Conservation (phyloP, 2,888 invertebrate genomes). For the Oligia strigilis region DNA sequence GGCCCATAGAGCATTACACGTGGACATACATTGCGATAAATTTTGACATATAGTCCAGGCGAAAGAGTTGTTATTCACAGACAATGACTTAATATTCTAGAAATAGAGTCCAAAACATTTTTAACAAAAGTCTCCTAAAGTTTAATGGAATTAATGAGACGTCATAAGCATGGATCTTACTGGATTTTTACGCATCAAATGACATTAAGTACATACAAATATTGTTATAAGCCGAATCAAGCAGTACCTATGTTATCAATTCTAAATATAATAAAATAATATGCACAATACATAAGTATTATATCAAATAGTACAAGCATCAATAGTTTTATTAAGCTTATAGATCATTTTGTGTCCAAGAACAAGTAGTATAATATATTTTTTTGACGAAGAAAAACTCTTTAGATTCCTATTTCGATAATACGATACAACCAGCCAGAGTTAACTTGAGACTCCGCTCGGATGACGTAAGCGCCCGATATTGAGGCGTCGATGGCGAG, state of each 20-base stretch:
- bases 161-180: constrained; percentile 1
- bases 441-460: not conserved
- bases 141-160: constrained; percentile 29
- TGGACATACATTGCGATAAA: no score
- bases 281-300: not conserved
- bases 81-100: not conserved
- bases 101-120: not conserved
- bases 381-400: not conserved
- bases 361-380: not conserved
- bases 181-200: constrained; percentile 1
- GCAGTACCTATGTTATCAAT: not conserved
- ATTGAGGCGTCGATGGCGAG: not conserved
- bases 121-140: not conserved
- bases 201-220: constrained; percentile 13
- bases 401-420: not conserved
- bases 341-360: not conserved
- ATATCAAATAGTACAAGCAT: constrained; percentile 4
- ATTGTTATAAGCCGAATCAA: constrained; percentile 23
- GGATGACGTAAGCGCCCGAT: not conserved
- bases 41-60: not conserved
- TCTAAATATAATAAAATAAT: not conserved
- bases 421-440: not conserved
- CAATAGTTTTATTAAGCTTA: not conserved
- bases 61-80: not conserved
- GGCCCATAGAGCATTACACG: no score